Percentiles rank a stretch among this genome's conserved stretches.
These are phyloP conservation scores for Etheostoma perlongum DNA, from an alignment of 2,797 vertebrate species.

Conservation along the genomic window DNA sequence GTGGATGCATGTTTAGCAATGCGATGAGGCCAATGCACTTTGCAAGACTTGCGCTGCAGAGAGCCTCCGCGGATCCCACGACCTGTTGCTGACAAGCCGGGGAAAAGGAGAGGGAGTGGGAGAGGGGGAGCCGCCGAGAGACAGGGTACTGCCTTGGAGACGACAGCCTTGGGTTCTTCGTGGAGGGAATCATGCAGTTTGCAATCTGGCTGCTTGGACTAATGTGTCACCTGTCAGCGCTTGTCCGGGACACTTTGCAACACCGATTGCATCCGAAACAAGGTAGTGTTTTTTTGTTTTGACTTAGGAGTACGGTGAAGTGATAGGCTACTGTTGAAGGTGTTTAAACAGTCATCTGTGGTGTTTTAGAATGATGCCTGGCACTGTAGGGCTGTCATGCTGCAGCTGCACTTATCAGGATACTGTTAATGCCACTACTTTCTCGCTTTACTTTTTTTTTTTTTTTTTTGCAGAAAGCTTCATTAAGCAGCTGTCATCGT, in stretches of 20 bases:
- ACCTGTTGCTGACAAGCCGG: slow-evolving; percentile 88
- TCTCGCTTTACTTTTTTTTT: slow-evolving; percentile 13
- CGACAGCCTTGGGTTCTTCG: slow-evolving; percentile 67
- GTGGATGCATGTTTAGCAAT: slow-evolving; percentile 73
- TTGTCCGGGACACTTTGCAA: slow-evolving; percentile 84
- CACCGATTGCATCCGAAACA: slow-evolving; percentile 91
- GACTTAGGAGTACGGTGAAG: slow-evolving; percentile 22
- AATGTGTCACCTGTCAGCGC: slow-evolving; percentile 89
- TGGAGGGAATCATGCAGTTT: slow-evolving; percentile 89
- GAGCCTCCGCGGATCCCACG: slow-evolving; percentile 81
- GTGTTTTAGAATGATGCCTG: slow-evolving; percentile 26
- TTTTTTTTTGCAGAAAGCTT: slow-evolving; percentile 87
- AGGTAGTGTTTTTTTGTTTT: slow-evolving; percentile 83
- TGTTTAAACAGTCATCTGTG: slow-evolving; percentile 1
- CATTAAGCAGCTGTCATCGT: slow-evolving; percentile 90
- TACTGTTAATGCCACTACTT: slow-evolving; percentile 4
- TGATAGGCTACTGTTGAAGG: neutral
- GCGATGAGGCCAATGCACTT: slow-evolving; percentile 85
- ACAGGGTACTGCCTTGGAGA: slow-evolving; percentile 75
- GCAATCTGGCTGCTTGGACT: slow-evolving; percentile 89
- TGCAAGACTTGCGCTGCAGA: slow-evolving; percentile 80
- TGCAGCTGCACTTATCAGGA: slow-evolving; percentile 21
- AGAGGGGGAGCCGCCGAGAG: slow-evolving; percentile 73
- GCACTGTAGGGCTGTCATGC: neutral
- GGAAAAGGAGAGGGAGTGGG: slow-evolving; percentile 59